Conservation (phyloP, 2,888 invertebrate species). For the Nysson spinosus region DNA sequence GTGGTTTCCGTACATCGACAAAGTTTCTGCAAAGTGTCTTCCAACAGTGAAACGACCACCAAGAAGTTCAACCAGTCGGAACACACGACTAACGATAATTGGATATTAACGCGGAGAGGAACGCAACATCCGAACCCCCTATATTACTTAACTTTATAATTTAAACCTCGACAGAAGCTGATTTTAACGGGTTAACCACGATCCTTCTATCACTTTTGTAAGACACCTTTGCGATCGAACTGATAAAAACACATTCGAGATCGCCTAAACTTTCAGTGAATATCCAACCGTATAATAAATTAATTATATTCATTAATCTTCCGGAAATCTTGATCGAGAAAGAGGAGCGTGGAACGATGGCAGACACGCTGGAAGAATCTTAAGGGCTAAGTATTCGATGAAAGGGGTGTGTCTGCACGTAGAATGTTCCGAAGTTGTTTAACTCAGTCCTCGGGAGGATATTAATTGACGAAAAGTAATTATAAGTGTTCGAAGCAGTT, state of each 20-base stretch:
- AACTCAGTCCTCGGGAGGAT: conserved; percentile 41
- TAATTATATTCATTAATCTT: too few relatives aligned
- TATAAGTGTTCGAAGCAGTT: conserved; percentile 47
- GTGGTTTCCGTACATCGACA: conserved; percentile 56
- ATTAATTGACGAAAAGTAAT: conserved; percentile 52
- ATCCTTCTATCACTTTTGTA: too few relatives aligned
- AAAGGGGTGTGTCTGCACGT: conserved; percentile 1
- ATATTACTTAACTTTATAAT: conserved; percentile 52
- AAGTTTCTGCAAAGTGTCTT: conserved; percentile 67
- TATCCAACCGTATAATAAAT: too few relatives aligned
- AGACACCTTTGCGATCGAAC: too few relatives aligned
- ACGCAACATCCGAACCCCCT: conserved; percentile 23
- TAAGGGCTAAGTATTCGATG: not conserved
- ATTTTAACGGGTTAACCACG: too few relatives aligned
- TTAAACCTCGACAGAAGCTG: conserved; percentile 4
- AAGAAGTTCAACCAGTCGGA: conserved; percentile 48
- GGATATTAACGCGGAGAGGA: conserved; percentile 61
- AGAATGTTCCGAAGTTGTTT: conserved; percentile 46
- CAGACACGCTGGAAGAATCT: too few relatives aligned
- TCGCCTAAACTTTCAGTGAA: too few relatives aligned
- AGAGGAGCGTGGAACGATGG: not conserved
- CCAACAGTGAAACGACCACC: conserved; percentile 27
- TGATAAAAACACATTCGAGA: too few relatives aligned
- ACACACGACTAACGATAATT: conserved; percentile 62
- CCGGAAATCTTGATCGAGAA: too few relatives aligned